These are phyloP conservation scores for Allobates femoralis DNA, from an alignment of 2,797 vertebrate species.

Conservation along the genomic window DNA sequence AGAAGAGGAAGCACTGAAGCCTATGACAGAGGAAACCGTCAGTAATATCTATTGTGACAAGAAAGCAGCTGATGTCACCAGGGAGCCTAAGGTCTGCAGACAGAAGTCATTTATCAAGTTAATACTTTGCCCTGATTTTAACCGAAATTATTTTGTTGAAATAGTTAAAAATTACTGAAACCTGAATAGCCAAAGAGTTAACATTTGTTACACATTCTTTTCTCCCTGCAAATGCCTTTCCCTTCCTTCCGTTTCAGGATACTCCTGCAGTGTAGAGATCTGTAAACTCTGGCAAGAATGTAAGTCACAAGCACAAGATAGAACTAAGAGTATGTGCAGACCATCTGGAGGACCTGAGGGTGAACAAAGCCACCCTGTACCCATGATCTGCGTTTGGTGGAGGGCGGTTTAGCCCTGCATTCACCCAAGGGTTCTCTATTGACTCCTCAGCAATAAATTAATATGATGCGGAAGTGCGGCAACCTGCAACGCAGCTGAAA, in stretches of 20 bases:
- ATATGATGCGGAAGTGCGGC: no score
- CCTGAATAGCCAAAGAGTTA: constrained; percentile 10
- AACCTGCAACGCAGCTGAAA: no score
- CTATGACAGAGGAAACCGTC: background rate
- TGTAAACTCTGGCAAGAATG: constrained; percentile 7
- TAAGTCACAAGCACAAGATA: background rate
- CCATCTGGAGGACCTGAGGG: no score
- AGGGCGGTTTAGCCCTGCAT: no score
- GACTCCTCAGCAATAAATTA: no score
- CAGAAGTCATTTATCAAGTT: background rate
- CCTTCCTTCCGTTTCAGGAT: constrained; percentile 50
- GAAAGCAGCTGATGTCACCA: background rate
- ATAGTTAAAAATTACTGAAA: background rate
- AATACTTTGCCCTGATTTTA: no score
- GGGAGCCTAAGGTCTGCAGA: background rate
- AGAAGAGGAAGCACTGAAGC: background rate
- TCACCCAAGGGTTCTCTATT: no score
- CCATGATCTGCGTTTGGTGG: no score
- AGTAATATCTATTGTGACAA: background rate
- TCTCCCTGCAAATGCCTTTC: constrained; percentile 43
- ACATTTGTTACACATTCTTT: constrained; percentile 54
- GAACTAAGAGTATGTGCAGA: no score
- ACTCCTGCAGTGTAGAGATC: constrained; percentile 24
- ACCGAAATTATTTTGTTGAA: background rate
- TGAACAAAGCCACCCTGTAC: no score